Base-by-base conservation (phyloP, 2,797 vertebrate species). In the Cheirogaleus major region DNA sequence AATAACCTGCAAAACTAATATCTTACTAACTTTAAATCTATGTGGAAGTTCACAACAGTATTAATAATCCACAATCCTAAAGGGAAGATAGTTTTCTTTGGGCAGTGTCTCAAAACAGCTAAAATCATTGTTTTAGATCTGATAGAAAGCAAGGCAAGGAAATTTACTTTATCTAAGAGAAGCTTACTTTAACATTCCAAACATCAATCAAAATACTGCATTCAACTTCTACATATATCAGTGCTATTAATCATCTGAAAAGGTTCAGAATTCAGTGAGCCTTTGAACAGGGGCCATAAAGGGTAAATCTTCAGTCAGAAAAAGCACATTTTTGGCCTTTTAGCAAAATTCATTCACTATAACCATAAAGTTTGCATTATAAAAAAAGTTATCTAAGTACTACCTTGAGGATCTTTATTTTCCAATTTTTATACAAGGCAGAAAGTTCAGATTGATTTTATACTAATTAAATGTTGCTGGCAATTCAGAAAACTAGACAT, bases 181-280 rank as follows among this genome's bases (percentile, higher is more conserved):
- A 55, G 12, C 25, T 91, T 59, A 92, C 17, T 84, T 88, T 93
- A 87, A 95, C 81, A 91, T 78, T 94, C 9, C 23, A 94, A 94
- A 89, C 45, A 79, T 69, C 61, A 84, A 43, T 87, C 83, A 93
- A 91, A 95, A 96, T 41, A 76, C 9, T 84, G 22, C 63, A 90
- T 65, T 95, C 43, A 61, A 38, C 70, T 73, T 87, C 30, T 93
- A 94, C 15, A 55, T 70, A 45, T 55, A 70, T 79, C 5, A 55
- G 0, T 81, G 90, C 65, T 72, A 48, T 38, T 86, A 91, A 80
- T 59, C 92, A 50, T 88, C 20, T 63, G 8, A 52, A 55, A 45
- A 95, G 18, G 7, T 75, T 90, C 10, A 67, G 61, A 95, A 70
- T 65, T 72, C 48, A 92, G 4, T 70, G n/a, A 89, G 10, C 13